Evolutionary conservation across 2,888 invertebrate species (phyloP).

Genomic region (Geotrupes spiniger): DNA sequence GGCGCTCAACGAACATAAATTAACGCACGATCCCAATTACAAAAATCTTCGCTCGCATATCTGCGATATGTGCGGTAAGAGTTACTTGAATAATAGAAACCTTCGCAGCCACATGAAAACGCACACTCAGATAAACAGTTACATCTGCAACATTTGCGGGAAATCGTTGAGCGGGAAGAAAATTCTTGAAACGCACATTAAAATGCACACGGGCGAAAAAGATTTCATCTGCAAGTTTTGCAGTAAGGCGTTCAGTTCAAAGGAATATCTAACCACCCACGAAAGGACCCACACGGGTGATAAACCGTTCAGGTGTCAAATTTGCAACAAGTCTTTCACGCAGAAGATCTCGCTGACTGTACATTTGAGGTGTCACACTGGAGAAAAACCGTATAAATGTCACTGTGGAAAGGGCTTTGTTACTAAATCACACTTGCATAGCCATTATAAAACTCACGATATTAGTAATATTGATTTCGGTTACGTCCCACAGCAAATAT

Average conservation of each 20-base stretch:
- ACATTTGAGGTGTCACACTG: conserved; percentile 37
- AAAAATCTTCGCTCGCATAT: conserved; percentile 17
- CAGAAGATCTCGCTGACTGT: conserved; percentile 39
- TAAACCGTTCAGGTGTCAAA: conserved; percentile 33
- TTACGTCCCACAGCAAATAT: conserved; percentile 3
- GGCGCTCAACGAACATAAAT: conserved; percentile 37
- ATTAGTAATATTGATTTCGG: conserved; percentile 5
- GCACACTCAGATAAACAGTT: conserved; percentile 35
- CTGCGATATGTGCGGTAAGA: conserved; percentile 46
- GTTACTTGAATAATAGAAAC: conserved; percentile 44
- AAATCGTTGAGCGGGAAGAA: conserved; percentile 43
- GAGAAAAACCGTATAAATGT: conserved; percentile 48
- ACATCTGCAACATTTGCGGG: conserved; percentile 44
- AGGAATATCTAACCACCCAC: conserved; percentile 36
- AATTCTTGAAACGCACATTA: conserved; percentile 43
- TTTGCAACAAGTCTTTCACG: conserved; percentile 39
- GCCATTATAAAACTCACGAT: conserved; percentile 25
- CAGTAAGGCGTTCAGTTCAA: conserved; percentile 26
- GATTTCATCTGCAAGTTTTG: conserved; percentile 29
- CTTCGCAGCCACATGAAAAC: conserved; percentile 40
- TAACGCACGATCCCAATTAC: conserved; percentile 44
- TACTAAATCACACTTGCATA: conserved; percentile 28
- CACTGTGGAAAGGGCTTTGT: conserved; percentile 31
- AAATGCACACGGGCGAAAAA: conserved; percentile 45
- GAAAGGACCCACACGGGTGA: conserved; percentile 37